phyloP scores from a whole-genome alignment of 2,113 vertebrate species.

The Istiophorus platypterus region DNA sequence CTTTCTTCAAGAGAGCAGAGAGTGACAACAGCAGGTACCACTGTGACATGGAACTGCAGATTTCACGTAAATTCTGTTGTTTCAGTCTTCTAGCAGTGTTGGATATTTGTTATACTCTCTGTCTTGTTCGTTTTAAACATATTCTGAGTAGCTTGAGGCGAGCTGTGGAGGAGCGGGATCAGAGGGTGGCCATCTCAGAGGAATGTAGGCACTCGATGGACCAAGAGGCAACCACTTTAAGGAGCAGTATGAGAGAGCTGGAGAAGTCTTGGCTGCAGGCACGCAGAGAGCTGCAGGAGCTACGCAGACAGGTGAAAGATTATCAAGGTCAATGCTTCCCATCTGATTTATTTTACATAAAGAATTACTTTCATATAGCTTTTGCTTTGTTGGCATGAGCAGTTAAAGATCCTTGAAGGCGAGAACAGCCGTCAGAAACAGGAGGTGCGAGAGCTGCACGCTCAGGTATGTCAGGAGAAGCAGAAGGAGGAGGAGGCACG shows the following conservation, averaged over 20 bases:
- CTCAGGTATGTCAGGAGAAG: conserved; percentile 76
- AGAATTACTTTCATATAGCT: conserved; percentile 18
- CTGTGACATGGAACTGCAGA: neutral
- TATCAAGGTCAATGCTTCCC: conserved; percentile 16
- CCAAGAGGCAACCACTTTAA: conserved; percentile 78
- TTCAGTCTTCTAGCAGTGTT: neutral
- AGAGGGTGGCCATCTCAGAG: conserved; percentile 81
- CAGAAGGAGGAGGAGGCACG: conserved; percentile 79
- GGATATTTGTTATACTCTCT: neutral
- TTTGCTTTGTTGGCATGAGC: conserved; percentile 26
- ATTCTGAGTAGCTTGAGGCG: conserved; percentile 80
- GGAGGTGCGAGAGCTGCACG: conserved; percentile 83
- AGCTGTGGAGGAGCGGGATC: conserved; percentile 83
- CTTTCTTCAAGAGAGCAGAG: conserved; percentile 78
- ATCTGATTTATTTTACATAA: conserved; percentile 31
- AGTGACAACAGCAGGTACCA: conserved; percentile 88
- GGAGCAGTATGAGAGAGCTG: conserved; percentile 78
- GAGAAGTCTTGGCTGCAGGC: conserved; percentile 79
- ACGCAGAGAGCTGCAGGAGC: conserved; percentile 83
- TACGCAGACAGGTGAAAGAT: conserved; percentile 84
- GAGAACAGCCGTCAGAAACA: conserved; percentile 78
- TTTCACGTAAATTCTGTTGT: neutral
- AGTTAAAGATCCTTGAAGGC: conserved; percentile 85
- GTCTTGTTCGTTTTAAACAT: neutral
- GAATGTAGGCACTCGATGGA: conserved; percentile 76